Evolutionary conservation across 2,113 vertebrate species (phyloP), one percentile per base, ranked within the genome.

Genomic region (Montifringilla adamsi): DNA sequence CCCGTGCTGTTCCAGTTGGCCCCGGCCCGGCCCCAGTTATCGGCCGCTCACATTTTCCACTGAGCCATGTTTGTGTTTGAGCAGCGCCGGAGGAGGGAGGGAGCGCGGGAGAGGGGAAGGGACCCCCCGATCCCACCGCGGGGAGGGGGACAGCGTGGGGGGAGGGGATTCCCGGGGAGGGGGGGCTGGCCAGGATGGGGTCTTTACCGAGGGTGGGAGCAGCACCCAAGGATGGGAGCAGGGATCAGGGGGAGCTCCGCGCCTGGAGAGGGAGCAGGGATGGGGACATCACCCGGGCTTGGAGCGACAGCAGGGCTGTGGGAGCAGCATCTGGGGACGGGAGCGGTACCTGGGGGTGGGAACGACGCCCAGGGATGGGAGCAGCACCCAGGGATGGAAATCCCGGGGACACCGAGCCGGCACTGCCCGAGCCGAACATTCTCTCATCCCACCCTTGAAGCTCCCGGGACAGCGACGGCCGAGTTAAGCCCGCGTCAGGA

Each of bases 1-100:
- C 73, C 86, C 46, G 37, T 24, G 74, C 87, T 75, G 87, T 64
- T 96, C 82, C 93, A 93, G 69, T 89, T 96, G 93, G 92, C 85
- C 91, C 62, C 83, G 3, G 10, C 35, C 7, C 7, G 49, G 74
- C 76, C 52, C 50, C 35, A 49, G 80, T 89, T 96, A 86, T 94
- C 95, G 13, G 43, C 70, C 6, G 69, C 27, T 93, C 89, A 96
- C 77, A 92, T 94, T 96, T 96, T 95, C 94, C 92, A 91, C 53
- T 62, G 89, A 67, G 76, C 80, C 12, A 3, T 47, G 88, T 75
- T 93, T 86, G 83, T 55, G 84, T 87, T 76, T 7, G 46, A 53
- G 52, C 58, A 10, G 89, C 39, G 5, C 41, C 3, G 64, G 68
- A 72, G 70, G n/a, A 31, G 39, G 22, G 88, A 58, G 37, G 44